Base-by-base conservation (phyloP, 2,888 invertebrate genomes). In the Eumacrocentrus americanus region DNA sequence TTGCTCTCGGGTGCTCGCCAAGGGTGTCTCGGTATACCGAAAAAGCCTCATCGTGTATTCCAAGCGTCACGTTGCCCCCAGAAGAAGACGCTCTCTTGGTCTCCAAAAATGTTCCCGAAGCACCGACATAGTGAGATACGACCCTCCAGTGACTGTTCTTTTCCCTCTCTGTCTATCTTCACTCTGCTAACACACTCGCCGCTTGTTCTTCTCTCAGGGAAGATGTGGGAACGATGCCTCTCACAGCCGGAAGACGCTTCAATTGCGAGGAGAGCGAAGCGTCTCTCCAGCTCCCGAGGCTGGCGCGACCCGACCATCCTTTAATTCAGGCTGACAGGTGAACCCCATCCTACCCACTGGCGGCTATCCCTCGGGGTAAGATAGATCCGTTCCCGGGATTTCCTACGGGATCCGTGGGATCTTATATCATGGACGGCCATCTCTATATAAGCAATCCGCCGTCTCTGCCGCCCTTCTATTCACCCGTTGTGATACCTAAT, bases 271-370 rank as follows among this genome's bases (percentile, higher is more conserved):
- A 63, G 61, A 60, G 58, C 53, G 38, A 42, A 38, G 54, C 48
- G 53, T 57, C 57, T 61, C 61, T 58, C 54, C 37, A 38, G 53
- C 50, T 63, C 58, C 53, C 53, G 60, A 62, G 60, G 57, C 58
- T 54, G 65, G 64, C 62, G 66, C 70, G 71, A 75, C 71, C 72
- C 77, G 71, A 75, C 82, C 83, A 83, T 84, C 82, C 84, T 83
- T 84, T 84, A 84, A 84, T 84, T 84, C 83, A 79, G 80, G 76
- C 81, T 84, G 84, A 84, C 84, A 84, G 84, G 84, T 84, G 83
- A 75, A 74, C 72, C 73, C 69, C 79, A 75, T 72, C 78, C 62
- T 61, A 70, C 67, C 56, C 60, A n/a, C 62, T 55, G 71, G 62
- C 58, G 67, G 72, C 71, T 73, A 78, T 79, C 80, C 80, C 80